Evolutionary conservation across 2,888 invertebrate genomes (phyloP).

Genomic region (Athripsodes cinereus): DNA sequence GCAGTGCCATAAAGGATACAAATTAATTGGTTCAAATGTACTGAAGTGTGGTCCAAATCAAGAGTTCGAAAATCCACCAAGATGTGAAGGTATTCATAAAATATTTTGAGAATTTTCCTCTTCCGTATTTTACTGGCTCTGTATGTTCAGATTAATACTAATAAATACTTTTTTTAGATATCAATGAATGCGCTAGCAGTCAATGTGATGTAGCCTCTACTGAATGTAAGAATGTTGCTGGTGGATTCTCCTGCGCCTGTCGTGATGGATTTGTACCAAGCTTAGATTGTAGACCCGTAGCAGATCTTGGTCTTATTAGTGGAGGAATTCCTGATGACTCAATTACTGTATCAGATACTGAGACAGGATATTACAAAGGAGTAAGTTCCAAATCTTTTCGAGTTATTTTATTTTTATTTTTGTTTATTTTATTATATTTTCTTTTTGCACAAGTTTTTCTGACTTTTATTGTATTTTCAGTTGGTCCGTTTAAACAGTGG

Average conservation of each 20-base stretch:
- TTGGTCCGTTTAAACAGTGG: slow-evolving; percentile 78
- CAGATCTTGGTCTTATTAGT: slow-evolving; percentile 80
- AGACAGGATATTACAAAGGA: slow-evolving; percentile 75
- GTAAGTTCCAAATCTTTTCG: slow-evolving; percentile 42
- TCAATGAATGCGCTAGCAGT: slow-evolving; percentile 83
- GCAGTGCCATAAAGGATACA: slow-evolving; percentile 87
- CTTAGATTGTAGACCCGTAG: slow-evolving; percentile 83
- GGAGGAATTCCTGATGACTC: slow-evolving; percentile 88
- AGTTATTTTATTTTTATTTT: not conserved
- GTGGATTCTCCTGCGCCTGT: slow-evolving; percentile 86
- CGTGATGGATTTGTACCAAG: slow-evolving; percentile 76
- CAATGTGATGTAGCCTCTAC: slow-evolving; percentile 89
- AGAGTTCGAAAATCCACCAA: slow-evolving; percentile 75
- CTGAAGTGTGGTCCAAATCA: slow-evolving; percentile 82
- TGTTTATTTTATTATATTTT: no score
- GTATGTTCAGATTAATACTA: no score
- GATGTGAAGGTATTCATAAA: slow-evolving; percentile 60
- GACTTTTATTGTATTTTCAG: slow-evolving; percentile 46
- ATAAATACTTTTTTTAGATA: slow-evolving; percentile 47
- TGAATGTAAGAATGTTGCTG: slow-evolving; percentile 82
- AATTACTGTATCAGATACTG: slow-evolving; percentile 76
- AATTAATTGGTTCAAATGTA: slow-evolving; percentile 75
- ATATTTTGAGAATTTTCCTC: not conserved
- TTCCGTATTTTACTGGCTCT: not conserved
- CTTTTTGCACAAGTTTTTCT: not conserved